Percentiles rank a stretch among this genome's conserved stretches.
phyloP scores from a whole-genome alignment of 2,888 invertebrate genomes.

The Lamellibrachia columna region DNA sequence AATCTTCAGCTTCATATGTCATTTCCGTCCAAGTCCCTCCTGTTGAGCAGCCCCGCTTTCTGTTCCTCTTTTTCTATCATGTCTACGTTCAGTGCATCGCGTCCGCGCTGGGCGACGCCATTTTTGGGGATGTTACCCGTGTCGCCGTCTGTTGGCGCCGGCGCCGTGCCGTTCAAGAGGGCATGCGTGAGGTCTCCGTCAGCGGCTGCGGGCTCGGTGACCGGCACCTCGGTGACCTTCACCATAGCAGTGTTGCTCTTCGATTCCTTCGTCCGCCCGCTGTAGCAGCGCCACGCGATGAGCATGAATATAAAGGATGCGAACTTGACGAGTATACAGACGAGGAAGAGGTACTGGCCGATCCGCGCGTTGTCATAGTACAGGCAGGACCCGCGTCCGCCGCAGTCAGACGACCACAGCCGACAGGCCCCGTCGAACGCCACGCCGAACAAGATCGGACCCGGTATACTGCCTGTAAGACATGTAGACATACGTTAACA shows the following conservation, averaged over 20 bases:
- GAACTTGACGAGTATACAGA: constrained; percentile 47
- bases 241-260: background rate
- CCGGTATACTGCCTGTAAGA: constrained; percentile 50
- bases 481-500: background rate
- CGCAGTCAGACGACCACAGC: constrained; percentile 44
- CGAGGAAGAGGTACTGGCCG: constrained; percentile 46
- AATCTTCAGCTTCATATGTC: background rate
- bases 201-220: background rate
- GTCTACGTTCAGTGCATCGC: background rate
- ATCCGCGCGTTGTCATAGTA: constrained; percentile 48
- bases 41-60: background rate
- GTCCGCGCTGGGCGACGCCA: background rate
- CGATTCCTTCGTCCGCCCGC: background rate
- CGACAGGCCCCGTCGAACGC: constrained; percentile 51
- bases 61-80: background rate
- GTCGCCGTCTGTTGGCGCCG: background rate
- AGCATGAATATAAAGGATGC: constrained; percentile 45
- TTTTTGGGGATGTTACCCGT: background rate
- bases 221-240: background rate
- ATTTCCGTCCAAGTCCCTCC: background rate
- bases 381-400: constrained; percentile 39
- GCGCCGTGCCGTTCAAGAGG: background rate
- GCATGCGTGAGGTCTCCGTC: background rate
- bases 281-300: constrained; percentile 33
- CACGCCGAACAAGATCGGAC: constrained; percentile 52